phyloP scores from a whole-genome alignment of 2,113 vertebrate genomes.

The Origma solitaria region DNA sequence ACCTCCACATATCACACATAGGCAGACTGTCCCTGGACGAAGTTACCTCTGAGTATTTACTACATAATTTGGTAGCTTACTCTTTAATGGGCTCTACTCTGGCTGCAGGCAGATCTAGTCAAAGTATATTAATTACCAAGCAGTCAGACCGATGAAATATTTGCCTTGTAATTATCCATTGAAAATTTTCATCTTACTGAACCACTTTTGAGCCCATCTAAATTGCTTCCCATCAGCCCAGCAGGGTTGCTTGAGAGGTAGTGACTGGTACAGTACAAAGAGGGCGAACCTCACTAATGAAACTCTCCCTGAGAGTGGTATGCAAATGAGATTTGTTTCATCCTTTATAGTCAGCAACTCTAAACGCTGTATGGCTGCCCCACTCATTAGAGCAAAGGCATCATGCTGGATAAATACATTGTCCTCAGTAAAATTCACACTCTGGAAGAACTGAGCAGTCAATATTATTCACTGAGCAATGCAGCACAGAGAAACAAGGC shows the following conservation, averaged over 20 bases:
- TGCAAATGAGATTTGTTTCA: neutral
- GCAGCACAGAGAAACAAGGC: neutral
- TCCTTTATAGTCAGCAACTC: neutral
- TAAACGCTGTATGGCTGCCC: neutral
- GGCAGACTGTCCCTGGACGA: neutral
- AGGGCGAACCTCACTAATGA: neutral
- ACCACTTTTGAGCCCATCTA: neutral
- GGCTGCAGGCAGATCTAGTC: neutral
- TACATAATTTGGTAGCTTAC: neutral
- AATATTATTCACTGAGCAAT: neutral
- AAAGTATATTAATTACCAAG: slow-evolving; percentile 18
- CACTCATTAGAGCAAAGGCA: neutral
- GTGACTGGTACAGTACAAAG: neutral
- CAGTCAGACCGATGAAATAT: slow-evolving; percentile 12
- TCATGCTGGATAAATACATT: neutral
- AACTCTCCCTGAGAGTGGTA: neutral
- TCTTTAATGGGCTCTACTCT: neutral
- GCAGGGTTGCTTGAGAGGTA: neutral
- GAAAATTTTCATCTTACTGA: neutral
- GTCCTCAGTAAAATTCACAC: neutral
- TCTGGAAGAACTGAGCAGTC: neutral
- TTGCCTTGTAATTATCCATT: neutral
- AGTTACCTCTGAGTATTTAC: neutral
- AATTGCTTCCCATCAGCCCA: slow-evolving; percentile 14
- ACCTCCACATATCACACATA: neutral